These are phyloP conservation scores for Argyresthia goedartella DNA, from an alignment of 2,888 invertebrate species.

Conservation along the genomic window DNA sequence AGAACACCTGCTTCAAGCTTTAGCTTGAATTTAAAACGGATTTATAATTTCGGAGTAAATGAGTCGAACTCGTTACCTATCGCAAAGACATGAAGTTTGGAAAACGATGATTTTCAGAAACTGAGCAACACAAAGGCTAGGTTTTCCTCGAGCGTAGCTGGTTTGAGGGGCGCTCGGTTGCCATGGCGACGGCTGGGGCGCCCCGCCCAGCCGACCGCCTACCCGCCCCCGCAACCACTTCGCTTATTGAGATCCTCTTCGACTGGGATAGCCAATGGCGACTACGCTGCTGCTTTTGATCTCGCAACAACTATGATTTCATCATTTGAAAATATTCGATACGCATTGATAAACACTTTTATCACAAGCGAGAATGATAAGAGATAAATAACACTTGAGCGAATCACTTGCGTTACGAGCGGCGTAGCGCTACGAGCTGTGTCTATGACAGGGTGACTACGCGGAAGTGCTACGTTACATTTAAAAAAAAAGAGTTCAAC, in stretches of 20 bases:
- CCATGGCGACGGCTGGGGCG: conserved; percentile 48
- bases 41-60: too few species aligned
- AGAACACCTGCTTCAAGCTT: too few species aligned
- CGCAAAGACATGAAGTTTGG: too few species aligned
- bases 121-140: background rate
- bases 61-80: too few species aligned
- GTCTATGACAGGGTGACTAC: background rate
- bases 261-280: conserved; percentile 34
- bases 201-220: conserved; percentile 40
- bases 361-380: background rate
- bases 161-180: conserved; percentile 40
- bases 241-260: conserved; percentile 38
- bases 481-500: conserved; percentile 11
- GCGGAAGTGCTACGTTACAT: background rate
- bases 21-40: too few species aligned
- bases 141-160: conserved; percentile 13
- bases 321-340: conserved; percentile 1
- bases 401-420: background rate
- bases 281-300: conserved; percentile 22
- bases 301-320: conserved; percentile 7
- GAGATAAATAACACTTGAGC: background rate
- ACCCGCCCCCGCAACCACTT: conserved; percentile 30
- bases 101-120: too few species aligned
- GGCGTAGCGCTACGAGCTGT: background rate
- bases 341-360: background rate